Base-by-base conservation (phyloP, 1,140 invertebrate species). In the Grapholita molesta region DNA sequence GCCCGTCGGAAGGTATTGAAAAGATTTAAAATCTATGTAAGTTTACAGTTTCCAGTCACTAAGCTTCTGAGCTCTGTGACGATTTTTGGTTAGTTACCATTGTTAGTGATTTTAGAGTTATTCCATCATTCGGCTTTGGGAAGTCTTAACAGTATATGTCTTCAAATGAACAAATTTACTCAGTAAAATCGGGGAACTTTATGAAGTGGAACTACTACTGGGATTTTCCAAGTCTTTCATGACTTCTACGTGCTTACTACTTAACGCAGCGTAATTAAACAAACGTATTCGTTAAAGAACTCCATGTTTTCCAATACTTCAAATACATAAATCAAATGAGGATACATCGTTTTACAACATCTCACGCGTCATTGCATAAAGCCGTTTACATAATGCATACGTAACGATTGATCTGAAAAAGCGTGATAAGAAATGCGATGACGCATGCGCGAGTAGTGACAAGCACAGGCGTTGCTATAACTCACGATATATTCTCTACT, bases 371-470 rank as follows among this genome's bases (percentile, higher is more conserved):
- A 61, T 30, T 61, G 55, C 24, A 61, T 15, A 48, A 48, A 48
- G 25, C 25, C 24, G 25, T 61, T 61, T 61, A 61, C 55, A 61
- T 61, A 61, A 32, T 25, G 12, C 25, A 30, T 0, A 61, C 55
- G 55, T 61, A 61, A 61, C 28, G 55, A 32, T 61, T 30, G 55
- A 61, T 61, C 28, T 61, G 55, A 28, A 61, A 61, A 32, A 8
- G 30, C 55, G 55, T 61, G 18, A 61, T 61, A 61, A 48, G 12
- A 32, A 61, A 61, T 61, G 55, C 42, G 42, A n/a, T 61, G 55
- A 61, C 55, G 55, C 55, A 28, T 25, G 55, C 28, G 55, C 55
- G 25, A 15, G n/a, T 48, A 48, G 42, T 48, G 42, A 21, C 42
- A 48, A 21, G 42, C 42, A 9, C 42, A 48, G 42, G 42, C 15